Evolutionary conservation across 2,113 vertebrate genomes (phyloP), one percentile per base, ranked within the genome.

Genomic region (Halichoeres trimaculatus): DNA sequence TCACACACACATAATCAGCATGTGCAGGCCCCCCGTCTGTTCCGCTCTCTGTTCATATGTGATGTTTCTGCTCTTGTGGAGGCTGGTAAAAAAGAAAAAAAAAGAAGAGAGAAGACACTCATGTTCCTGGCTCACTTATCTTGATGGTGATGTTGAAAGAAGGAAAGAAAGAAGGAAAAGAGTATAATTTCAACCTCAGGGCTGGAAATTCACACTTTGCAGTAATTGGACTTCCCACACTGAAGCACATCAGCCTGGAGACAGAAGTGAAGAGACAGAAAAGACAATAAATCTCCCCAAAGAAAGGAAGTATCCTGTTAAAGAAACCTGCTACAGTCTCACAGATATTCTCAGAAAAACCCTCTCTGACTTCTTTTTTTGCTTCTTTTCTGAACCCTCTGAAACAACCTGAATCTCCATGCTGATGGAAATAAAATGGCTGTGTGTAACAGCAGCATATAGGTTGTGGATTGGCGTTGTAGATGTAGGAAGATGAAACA

Each of bases 181-280:
- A 43, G 11, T 38, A 26, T 52, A 26, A 24, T 77, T 76, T 53
- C 57, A 68, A 36, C 59, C 58, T 51, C 3, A 9, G 20, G 62
- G 50, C 10, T 58, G 34, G 41, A 68, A 45, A 76, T 69, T 16
- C 61, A 72, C 53, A 51, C 66, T 75, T 74, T 57, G 43, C 75
- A 67, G 70, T 78, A 78, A 85, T 64, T 81, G 56, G 67, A 55
- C 78, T 62, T 62, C 66, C 54, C 58, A 65, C 45, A 19, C 54
- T 66, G 53, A 55, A 23, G 51, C n/a, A 47, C 58, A 69, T 52
- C 55, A 52, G 61, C 66, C 70, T 45, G 17, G n/a, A 78, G 50
- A 67, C 67, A 47, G 76, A 66, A 60, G 24, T 17, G 26, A 54
- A 20, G 20, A 35, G 10, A 48, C 53, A 48, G 71, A 65, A 53